These are phyloP conservation scores for Cheilosia vernalis DNA, from an alignment of 2,888 invertebrate species.

Conservation along the genomic window DNA sequence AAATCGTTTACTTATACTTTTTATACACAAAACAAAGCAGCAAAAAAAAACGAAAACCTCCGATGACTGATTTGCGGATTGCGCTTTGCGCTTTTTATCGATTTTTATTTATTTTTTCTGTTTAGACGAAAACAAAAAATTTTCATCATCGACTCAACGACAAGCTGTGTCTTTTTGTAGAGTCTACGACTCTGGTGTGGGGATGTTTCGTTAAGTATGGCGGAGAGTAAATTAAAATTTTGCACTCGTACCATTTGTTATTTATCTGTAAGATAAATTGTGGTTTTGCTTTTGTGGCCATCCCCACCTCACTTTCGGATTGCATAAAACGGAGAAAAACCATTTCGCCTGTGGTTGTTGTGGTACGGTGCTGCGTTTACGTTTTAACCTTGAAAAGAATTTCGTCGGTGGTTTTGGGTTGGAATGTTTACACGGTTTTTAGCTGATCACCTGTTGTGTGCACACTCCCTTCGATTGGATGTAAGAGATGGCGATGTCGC, in stretches of 20 bases:
- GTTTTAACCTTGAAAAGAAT: slow-evolving; percentile 70
- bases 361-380: slow-evolving; percentile 23
- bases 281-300: not conserved
- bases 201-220: slow-evolving; percentile 60
- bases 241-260: slow-evolving; percentile 67
- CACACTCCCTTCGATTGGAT: not conserved
- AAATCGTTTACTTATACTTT: slow-evolving; percentile 83
- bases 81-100: slow-evolving; percentile 47
- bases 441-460: not conserved
- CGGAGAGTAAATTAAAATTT: slow-evolving; percentile 66
- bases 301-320: slow-evolving; percentile 9
- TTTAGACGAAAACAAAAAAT: slow-evolving; percentile 5
- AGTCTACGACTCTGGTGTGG: not conserved
- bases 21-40: slow-evolving; percentile 68
- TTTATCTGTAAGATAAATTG: slow-evolving; percentile 37
- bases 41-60: no score
- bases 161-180: not conserved
- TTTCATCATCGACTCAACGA: slow-evolving; percentile 45
- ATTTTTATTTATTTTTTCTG: slow-evolving; percentile 19
- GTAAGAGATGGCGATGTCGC: not conserved
- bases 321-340: slow-evolving; percentile 1
- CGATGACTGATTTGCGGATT: not conserved
- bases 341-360: slow-evolving; percentile 15
- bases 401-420: slow-evolving; percentile 42
- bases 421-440: slow-evolving; percentile 6